A percentile compares a stretch with the other conserved stretches of the same genome.
phyloP scores from a whole-genome alignment of 1,140 invertebrate species.

The Cherax quadricarinatus region DNA sequence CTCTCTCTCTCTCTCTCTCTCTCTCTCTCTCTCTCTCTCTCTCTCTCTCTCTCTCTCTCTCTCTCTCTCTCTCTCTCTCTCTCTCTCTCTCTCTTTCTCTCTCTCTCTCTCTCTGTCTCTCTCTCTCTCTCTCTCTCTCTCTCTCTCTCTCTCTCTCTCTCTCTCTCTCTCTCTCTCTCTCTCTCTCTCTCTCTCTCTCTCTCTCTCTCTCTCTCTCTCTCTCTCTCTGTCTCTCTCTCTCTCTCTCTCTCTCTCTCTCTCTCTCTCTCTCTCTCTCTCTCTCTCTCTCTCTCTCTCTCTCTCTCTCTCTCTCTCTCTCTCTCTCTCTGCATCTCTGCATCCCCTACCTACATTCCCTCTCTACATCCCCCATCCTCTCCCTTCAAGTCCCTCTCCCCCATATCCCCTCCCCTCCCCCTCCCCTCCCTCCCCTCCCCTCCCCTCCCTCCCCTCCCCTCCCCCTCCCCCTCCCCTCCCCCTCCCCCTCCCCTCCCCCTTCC shows the following conservation, averaged over 20 bases:
- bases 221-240: background rate
- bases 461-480: background rate
- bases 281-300: conserved; percentile 3
- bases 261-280: background rate
- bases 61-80: background rate
- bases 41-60: background rate
- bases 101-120: background rate
- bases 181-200: background rate
- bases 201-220: background rate
- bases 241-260: background rate
- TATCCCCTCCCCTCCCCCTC: background rate
- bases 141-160: background rate
- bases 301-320: background rate
- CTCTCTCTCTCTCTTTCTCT: background rate
- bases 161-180: background rate
- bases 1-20: background rate
- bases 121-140: background rate
- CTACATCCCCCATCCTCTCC: background rate
- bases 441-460: background rate
- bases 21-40: background rate
- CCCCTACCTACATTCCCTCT: background rate
- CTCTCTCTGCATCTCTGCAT: background rate
- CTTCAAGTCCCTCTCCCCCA: background rate
- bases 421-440: background rate
- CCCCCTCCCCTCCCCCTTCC: too few species aligned